These are phyloP conservation scores for Oncopeltus fasciatus DNA, from an alignment of 1,140 invertebrate genomes.

Conservation along the genomic window DNA sequence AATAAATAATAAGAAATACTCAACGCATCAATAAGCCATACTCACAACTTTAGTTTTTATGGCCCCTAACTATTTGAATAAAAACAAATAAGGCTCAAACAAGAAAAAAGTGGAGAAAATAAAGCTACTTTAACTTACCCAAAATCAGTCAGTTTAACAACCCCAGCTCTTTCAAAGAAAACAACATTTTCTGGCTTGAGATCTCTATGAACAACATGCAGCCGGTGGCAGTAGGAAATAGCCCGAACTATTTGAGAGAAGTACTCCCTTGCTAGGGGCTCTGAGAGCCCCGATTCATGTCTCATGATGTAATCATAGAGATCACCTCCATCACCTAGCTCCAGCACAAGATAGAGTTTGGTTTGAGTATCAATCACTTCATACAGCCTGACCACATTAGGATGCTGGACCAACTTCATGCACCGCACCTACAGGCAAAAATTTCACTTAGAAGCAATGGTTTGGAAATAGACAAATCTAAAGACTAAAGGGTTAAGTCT, in stretches of 20 bases:
- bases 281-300: conserved; percentile 60
- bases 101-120: too few relatives aligned
- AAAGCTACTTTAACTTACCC: too few relatives aligned
- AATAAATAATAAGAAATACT: too few relatives aligned
- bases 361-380: conserved; percentile 98
- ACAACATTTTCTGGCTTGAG: conserved; percentile 98
- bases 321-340: conserved; percentile 96
- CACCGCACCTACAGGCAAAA: conserved; percentile 90
- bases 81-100: too few relatives aligned
- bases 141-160: conserved; percentile 98
- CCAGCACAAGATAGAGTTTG: conserved; percentile 88
- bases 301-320: conserved; percentile 98
- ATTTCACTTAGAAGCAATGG: too few relatives aligned
- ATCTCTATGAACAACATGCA: conserved; percentile 87
- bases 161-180: conserved; percentile 91
- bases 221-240: conserved; percentile 94
- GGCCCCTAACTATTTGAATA: too few relatives aligned
- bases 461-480: too few relatives aligned
- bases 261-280: conserved; percentile 72
- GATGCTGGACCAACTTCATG: conserved; percentile 98
- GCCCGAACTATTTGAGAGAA: conserved; percentile 91
- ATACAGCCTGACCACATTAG: conserved; percentile 93
- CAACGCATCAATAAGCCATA: too few relatives aligned
- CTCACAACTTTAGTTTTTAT: too few relatives aligned
- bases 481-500: too few relatives aligned